Conservation (phyloP, 2,888 invertebrate species). For the Adelphocoris suturalis region DNA sequence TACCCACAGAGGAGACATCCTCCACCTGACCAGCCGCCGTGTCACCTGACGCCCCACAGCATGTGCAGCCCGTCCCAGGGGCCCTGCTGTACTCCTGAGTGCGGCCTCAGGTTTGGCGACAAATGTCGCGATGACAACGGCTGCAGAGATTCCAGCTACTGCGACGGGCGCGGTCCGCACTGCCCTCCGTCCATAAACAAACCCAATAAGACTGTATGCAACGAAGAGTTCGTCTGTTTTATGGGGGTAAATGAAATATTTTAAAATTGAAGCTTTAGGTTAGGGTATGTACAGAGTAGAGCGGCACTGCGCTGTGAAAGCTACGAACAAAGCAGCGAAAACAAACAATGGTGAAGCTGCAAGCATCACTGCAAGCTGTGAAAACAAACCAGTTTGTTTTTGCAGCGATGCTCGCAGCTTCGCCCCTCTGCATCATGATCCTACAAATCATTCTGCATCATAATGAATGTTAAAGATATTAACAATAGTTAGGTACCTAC, state of each 20-base stretch:
- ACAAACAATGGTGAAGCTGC: too few species aligned
- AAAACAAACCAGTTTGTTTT: too few species aligned
- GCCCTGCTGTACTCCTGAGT: constrained; percentile 95
- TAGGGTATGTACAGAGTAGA: too few species aligned
- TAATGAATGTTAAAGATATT: too few species aligned
- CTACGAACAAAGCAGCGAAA: too few species aligned
- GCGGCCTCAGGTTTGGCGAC: constrained; percentile 90
- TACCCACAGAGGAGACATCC: constrained; percentile 92
- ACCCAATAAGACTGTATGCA: constrained; percentile 96
- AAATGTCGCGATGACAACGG: constrained; percentile 96
- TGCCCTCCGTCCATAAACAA: constrained; percentile 96
- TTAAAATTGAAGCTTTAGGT: not conserved
- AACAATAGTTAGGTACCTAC: too few species aligned
- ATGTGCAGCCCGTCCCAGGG: constrained; percentile 92
- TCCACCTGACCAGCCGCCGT: constrained; percentile 88
- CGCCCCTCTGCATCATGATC: too few species aligned
- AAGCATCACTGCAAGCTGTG: too few species aligned
- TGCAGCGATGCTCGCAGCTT: too few species aligned
- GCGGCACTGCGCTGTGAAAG: too few species aligned
- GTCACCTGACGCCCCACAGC: constrained; percentile 89
- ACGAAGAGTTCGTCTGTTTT: constrained; percentile 97
- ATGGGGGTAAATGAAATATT: constrained; percentile 86
- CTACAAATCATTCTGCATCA: too few species aligned
- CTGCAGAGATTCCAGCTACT: constrained; percentile 94
- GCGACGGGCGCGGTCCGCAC: constrained; percentile 91